These are phyloP conservation scores for Polypedilum vanderplanki DNA, from an alignment of 1,140 invertebrate genomes.

Conservation along the genomic window DNA sequence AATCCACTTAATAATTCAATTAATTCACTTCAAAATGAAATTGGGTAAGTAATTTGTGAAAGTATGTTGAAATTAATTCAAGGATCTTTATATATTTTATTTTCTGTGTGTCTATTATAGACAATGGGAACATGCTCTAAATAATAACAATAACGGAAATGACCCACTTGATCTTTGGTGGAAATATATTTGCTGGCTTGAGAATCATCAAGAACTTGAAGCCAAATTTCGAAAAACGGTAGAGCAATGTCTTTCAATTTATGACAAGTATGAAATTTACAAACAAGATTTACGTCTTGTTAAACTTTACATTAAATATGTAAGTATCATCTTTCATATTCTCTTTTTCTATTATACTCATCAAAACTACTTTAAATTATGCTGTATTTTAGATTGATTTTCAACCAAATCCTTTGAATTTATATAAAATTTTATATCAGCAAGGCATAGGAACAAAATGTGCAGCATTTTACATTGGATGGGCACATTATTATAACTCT, in stretches of 20 bases:
- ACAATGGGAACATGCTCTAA: constrained; percentile 75
- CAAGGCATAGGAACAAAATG: constrained; percentile 66
- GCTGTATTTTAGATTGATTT: constrained; percentile 54
- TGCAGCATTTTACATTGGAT: constrained; percentile 68
- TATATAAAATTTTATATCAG: constrained; percentile 66
- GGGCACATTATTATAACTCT: constrained; percentile 73
- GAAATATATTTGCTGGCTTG: constrained; percentile 83
- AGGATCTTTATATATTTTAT: not conserved
- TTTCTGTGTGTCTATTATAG: constrained; percentile 48
- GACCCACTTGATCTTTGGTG: constrained; percentile 85
- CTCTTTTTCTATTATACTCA: not conserved
- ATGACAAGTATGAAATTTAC: constrained; percentile 73
- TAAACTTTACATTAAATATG: constrained; percentile 85
- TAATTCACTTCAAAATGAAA: constrained; percentile 10
- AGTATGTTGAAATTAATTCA: not conserved
- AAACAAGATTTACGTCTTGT: constrained; percentile 77
- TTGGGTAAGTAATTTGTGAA: not conserved
- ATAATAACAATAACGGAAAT: constrained; percentile 68
- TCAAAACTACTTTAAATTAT: not conserved
- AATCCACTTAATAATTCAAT: not conserved
- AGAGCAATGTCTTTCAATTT: constrained; percentile 69
- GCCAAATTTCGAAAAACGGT: constrained; percentile 66
- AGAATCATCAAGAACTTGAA: constrained; percentile 78
- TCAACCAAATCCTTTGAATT: constrained; percentile 64
- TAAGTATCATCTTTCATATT: constrained; percentile 47